Evolutionary conservation across 2,888 invertebrate genomes (phyloP), one percentile per base, ranked within the genome.

Genomic region (Arctia plantaginis): DNA sequence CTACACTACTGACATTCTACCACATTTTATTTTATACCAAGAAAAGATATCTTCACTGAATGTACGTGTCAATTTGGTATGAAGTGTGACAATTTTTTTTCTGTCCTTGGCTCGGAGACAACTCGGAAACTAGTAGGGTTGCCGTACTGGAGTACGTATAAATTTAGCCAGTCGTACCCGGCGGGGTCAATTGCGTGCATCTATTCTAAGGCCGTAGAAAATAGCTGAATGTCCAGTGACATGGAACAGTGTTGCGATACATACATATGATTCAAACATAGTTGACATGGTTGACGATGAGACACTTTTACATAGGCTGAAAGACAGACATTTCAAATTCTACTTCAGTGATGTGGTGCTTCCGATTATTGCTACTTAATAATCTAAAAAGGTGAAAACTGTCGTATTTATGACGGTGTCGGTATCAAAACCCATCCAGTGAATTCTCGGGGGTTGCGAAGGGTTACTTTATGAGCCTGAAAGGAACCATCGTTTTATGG

Each of bases 131-230:
- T 12, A 7, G 55, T 55, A 55, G n/a, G n/a, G 35, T n/a, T 47
- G n/a, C 13, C 55, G 55, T 72, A 76, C 71, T 71, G 74, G 72
- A 69, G 68, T 70, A 73, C 75, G 62, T 73, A 74, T 82, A 84
- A 80, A 81, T 82, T 74, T 83, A 84, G 82, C 76, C 33, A 62
- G 35, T 71, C 30, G 27, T 75, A 76, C 81, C 75, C 71, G 30
- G 71, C 75, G 74, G 84, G 83, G 78, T 84, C 82, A 83, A 64
- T 77, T 79, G 72, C 83, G 80, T 79, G 79, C 79, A 78, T 81
- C 84, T 84, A 84, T 84, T 84, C 79, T 84, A 82, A 78, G 70
- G 74, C 65, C 47, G 76, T 47, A 74, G 66, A 69, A 77, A 84
- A 84, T 82, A 82, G 66, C 73, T 78, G 77, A 69, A 75, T 67